Evolutionary conservation across 2,797 vertebrate genomes (phyloP), one percentile per base, ranked within the genome.

Genomic region (Anabas testudineus): DNA sequence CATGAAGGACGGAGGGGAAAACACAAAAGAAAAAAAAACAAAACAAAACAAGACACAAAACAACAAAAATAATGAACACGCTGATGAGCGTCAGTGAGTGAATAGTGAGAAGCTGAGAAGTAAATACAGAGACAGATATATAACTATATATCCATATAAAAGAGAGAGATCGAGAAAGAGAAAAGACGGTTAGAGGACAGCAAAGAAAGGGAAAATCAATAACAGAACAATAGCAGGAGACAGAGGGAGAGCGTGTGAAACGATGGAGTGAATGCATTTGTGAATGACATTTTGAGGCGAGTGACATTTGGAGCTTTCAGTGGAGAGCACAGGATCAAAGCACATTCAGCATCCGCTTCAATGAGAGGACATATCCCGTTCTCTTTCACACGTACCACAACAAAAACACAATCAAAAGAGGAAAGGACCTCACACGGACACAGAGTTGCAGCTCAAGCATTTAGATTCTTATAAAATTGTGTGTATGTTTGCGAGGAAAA

Each of bases 201-300:
- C 24, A 24, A 24, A 22, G 36, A 36, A 12, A 15, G 13, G 58
- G 56, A 5, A 54, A 26, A 61, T 39, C 41, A 55, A 76, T 37
- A 53, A 34, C 48, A 26, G 42, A 30, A 72, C 69, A 61, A 47
- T 0, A 68, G 63, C 37, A 54, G 65, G 71, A 72, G 41, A 64
- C 64, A 71, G 52, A 64, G 46, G 19, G 30, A 53, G 65, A 76
- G 75, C 53, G 66, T 75, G 82, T 87, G 75, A 82, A n/a, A 63
- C 30, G 78, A 88, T 84, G 84, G 74, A 71, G 72, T 71, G 76
- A 75, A 70, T 59, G 82, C 75, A 69, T 81, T 80, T 74, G 79
- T 81, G 83, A 83, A 74, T 92, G 90, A 87, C 86, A 91, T 88
- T 89, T 90, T 3, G 69, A 84, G 71, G 61, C 24, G 58, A 76